Conservation (phyloP, 2,113 vertebrate genomes). For the Tretioscincus oriximinensis region DNA sequence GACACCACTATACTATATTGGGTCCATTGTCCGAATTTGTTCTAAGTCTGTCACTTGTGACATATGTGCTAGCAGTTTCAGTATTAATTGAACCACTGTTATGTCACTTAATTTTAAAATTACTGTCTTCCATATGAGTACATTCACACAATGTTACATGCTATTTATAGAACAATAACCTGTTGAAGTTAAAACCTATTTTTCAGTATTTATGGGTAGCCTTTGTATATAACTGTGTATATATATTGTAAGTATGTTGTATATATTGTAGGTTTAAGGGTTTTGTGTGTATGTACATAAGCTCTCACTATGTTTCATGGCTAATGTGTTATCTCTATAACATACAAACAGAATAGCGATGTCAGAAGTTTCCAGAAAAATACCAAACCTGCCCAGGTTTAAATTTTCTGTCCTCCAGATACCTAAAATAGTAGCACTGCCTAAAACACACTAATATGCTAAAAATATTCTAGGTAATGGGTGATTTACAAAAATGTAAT, state of each 20-base stretch:
- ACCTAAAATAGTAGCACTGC: conserved; percentile 45
- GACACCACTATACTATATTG: conserved; percentile 57
- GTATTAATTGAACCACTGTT: conserved; percentile 80
- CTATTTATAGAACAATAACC: conserved; percentile 96
- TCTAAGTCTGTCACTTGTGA: conserved; percentile 49
- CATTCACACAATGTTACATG: conserved; percentile 80
- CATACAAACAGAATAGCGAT: conserved; percentile 59
- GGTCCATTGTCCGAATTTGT: conserved; percentile 31
- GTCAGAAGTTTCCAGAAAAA: conserved; percentile 55
- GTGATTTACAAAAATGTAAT: not conserved
- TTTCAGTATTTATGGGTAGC: conserved; percentile 98
- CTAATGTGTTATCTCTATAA: conserved; percentile 69
- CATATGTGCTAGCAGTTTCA: conserved; percentile 73
- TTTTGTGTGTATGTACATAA: conserved; percentile 72
- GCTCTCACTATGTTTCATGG: conserved; percentile 63
- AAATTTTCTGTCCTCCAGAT: conserved; percentile 37
- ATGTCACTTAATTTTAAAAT: conserved; percentile 73
- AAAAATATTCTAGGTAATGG: not conserved
- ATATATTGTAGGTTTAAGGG: conserved; percentile 76
- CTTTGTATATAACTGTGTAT: conserved; percentile 80
- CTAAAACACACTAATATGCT: too few species aligned
- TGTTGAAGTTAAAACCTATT: conserved; percentile 93
- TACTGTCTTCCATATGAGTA: conserved; percentile 88
- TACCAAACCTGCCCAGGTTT: conserved; percentile 34
- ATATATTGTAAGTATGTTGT: conserved; percentile 82